These are phyloP conservation scores for Sphaeramia orbicularis DNA, from an alignment of 2,797 vertebrate species.

Conservation along the genomic window DNA sequence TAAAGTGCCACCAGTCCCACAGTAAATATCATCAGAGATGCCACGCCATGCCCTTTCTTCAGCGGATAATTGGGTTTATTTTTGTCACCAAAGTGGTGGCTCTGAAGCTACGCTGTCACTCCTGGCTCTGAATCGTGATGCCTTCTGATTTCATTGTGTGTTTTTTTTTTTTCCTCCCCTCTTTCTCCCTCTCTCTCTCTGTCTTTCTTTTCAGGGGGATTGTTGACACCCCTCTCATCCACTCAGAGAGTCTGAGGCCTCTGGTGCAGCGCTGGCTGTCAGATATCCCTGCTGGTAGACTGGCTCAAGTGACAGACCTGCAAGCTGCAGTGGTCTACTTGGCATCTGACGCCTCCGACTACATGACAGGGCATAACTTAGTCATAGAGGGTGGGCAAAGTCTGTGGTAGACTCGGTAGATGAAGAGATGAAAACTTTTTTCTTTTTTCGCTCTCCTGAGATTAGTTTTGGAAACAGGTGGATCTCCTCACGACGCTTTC, in stretches of 20 bases:
- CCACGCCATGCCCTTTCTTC: constrained; percentile 67
- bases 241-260: constrained; percentile 85
- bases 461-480: constrained; percentile 41
- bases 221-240: constrained; percentile 91
- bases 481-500: constrained; percentile 20
- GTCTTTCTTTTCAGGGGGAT: constrained; percentile 86
- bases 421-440: constrained; percentile 63
- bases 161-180: constrained; percentile 4
- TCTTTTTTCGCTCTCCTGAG: constrained; percentile 27
- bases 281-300: constrained; percentile 89
- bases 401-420: constrained; percentile 84
- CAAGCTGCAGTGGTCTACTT: constrained; percentile 91
- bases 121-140: constrained; percentile 79
- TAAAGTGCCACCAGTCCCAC: constrained; percentile 57
- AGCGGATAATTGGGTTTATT: constrained; percentile 85
- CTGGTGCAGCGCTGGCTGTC: constrained; percentile 89
- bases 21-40: constrained; percentile 75
- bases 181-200: constrained; percentile 36
- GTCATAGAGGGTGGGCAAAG: constrained; percentile 93
- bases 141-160: constrained; percentile 78
- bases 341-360: constrained; percentile 90
- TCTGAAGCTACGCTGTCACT: constrained; percentile 84
- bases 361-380: constrained; percentile 94
- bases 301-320: constrained; percentile 91
- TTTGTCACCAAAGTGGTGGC: constrained; percentile 80